Base-by-base conservation (phyloP, 2,113 vertebrate genomes). In the Chaetodon auriga region DNA sequence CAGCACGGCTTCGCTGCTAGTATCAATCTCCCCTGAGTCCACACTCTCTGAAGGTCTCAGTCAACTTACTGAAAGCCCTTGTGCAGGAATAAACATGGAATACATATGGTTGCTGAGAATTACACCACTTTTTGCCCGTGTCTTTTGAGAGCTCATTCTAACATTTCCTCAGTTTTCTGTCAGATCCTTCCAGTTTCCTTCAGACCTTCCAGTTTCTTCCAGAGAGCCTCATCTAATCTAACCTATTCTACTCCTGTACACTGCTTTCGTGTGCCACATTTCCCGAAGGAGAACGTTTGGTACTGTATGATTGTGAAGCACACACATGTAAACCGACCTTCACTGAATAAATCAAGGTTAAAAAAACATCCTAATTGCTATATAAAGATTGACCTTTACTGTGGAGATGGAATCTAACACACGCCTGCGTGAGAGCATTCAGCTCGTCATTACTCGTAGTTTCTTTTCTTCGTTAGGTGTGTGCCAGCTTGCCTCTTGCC, bases 331-430 rank as follows among this genome's bases (percentile, higher is more conserved):
- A 83, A 76, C 38, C 73, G 83, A 76, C 86, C 85, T 90, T 86
- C 51, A 7, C 53, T 45, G 63, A 10, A 18, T 64, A 76, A 78
- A 90, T 82, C 82, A 93, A 91, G 84, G 87, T 87, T 82, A 87
- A 86, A 88, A 30, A 86, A 85, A 87, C 71, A 89, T 69, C 60
- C 84, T 92, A 90, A 90, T 87, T 89, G 84, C 80, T 51, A 45
- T 82, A 74, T 74, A 90, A 89, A 87, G 84, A 88, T 74, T 90
- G 80, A 91, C 78, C 80, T 85, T 88, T 89, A 63, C 84, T 36
- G 41, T 54, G 53, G 65, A 70, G 73, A 86, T 61, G 43, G 65
- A 82, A 66, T 78, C 60, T 62, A 79, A 80, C 69, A 54, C 63
- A 63, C 61, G 43, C 75, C 38, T 83, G 53, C 43, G 19, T 79